Base-by-base conservation (phyloP, 1,140 invertebrate genomes). In the Scylla paramamosain region DNA sequence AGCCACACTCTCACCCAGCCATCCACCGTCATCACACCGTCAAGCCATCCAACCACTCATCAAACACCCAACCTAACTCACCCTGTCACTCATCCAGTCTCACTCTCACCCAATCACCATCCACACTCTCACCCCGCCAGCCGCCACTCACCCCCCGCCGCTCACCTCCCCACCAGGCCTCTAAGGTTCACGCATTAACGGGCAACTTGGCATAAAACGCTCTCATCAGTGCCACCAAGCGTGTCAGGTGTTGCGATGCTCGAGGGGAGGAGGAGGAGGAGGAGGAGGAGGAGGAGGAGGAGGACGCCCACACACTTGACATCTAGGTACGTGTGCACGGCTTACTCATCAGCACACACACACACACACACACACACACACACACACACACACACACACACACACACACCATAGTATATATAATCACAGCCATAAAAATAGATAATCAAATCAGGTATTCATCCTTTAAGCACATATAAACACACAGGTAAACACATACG, bases 281-380 rank as follows among this genome's bases (percentile, higher is more conserved):
- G 39, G 39, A 39, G 39, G 39, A 39, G 39, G 39, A 39, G 39
- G 39, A 39, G 39, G 39, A 39, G 39, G 52, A 16, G 20, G 52
- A 59, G 52, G 10, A 16, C 20, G 20, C 12, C 20, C 52, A 12
- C 52, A 59, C 52, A 20, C 52, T 8, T 59, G 52, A 39, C 39
- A 39, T 39, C 52, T 20, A 59, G 10, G 52, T 59, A 16, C 20
- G 12, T 59, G 20, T 20, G 20, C 52, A 12, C 10, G 52, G 10
- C 52, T 16, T 59, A 59, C 52, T 59, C 10, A 59, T 59, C 52
- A 59, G 12, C 0, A 2, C 3, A 32, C 25, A 32, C 84, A 32
- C n/a, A 32, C 84, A 32, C n/a, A 32, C 84, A 32, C n/a, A n/a
- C 84, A n/a, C 84, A n/a, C 84, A n/a, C 84, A n/a, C 84, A n/a